Evolutionary conservation across 2,888 invertebrate genomes (phyloP), one percentile per base, ranked within the genome.

Genomic region (Parasteatoda lunata): DNA sequence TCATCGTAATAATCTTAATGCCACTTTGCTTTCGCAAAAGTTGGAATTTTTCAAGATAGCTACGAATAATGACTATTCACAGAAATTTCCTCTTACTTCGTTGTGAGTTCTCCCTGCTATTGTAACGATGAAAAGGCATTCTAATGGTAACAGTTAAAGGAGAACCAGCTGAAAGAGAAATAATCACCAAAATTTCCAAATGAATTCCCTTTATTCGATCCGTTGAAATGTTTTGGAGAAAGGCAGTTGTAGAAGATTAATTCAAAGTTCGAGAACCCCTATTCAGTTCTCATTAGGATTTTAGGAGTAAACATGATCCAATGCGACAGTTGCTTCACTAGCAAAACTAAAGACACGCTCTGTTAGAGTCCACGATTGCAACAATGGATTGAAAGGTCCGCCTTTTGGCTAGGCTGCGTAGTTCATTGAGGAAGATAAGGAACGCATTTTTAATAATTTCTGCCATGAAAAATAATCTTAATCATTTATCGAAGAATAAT

Each of bases 151-250:
- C 59, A 59, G 8, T 59, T 59, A 4, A 8, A 59, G 59, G 59
- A 7, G n/a, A 59, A 4, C 0, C 8, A 4, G 59, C 8, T 59
- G 9, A 59, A 59, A 4, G 59, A 59, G 68, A 68, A 51, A 69
- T 54, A 51, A 77, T 77, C 54, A 5, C 52, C 68, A 64, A 64
- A 79, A 71, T 79, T 79, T 79, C 71, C 71, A 79, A 79, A 79
- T 79, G 79, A 79, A 79, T 79, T 79, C 79, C 70, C 79, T 79
- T 71, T 79, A 79, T 79, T 79, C 54, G 79, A 71, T 70, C 48
- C 64, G 70, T 70, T 5, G 30, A 64, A 79, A 30, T 69, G 52
- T 71, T 59, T 59, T 71, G 45, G 49, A 64, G 70, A 78, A 54
- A 70, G 45, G n/a, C 52, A 69, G 70, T 64, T 48, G 70, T 54